Conservation (phyloP, 2,888 invertebrate species). For the Achlya flavicornis region DNA sequence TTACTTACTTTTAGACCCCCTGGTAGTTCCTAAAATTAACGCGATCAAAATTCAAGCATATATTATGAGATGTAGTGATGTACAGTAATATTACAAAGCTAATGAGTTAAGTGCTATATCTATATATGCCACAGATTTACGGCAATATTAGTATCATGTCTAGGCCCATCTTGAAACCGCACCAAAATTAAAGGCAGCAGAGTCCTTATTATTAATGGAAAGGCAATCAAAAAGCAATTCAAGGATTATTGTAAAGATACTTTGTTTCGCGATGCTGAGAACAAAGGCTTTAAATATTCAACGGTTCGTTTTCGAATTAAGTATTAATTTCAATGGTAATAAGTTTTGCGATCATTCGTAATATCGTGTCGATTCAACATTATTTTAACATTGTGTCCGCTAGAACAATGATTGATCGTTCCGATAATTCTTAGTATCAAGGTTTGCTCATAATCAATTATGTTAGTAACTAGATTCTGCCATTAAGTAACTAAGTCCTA, state of each 20-base stretch:
- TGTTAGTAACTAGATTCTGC: not conserved
- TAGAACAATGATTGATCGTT: slow-evolving; percentile 11
- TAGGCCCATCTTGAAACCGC: no score
- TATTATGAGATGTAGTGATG: no score
- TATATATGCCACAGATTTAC: no score
- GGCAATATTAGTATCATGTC: no score
- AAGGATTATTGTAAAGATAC: slow-evolving; percentile 19
- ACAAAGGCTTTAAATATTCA: slow-evolving; percentile 27
- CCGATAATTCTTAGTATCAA: slow-evolving; percentile 5
- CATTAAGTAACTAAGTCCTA: no score
- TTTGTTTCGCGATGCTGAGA: slow-evolving; percentile 27
- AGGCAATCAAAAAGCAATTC: slow-evolving; percentile 29
- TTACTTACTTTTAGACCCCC: no score
- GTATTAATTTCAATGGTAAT: slow-evolving; percentile 30
- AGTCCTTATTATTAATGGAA: slow-evolving; percentile 27
- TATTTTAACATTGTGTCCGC: not conserved
- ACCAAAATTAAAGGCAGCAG: slow-evolving; percentile 16
- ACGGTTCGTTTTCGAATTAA: slow-evolving; percentile 26
- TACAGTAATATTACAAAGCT: no score
- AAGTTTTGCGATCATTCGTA: not conserved
- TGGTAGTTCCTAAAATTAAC: no score
- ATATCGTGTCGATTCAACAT: not conserved
- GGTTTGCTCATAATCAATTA: not conserved
- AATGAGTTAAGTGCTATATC: no score
- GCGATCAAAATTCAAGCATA: no score